Percentiles rank a stretch among this genome's conserved stretches.
phyloP scores from a whole-genome alignment of 2,113 vertebrate species.

The Trachemys scripta region DNA sequence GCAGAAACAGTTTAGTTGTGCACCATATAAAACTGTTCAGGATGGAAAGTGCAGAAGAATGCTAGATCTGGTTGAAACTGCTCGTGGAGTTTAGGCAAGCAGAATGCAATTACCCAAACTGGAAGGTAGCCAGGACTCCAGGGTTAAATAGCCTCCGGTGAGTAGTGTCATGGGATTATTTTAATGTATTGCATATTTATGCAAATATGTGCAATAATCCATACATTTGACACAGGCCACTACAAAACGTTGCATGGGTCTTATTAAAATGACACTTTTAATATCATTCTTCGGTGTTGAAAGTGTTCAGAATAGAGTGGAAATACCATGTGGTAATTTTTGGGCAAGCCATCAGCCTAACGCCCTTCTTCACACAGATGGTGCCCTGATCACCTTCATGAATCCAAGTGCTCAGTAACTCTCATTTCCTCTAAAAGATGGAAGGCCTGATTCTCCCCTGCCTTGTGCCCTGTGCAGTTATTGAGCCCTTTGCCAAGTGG shows the following conservation, averaged over 20 bases:
- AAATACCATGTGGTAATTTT: neutral
- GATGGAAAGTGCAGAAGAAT: neutral
- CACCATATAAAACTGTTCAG: neutral
- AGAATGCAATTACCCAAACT: neutral
- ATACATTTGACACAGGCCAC: neutral
- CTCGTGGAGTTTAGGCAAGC: neutral
- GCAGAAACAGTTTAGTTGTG: neutral
- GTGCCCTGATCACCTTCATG: neutral
- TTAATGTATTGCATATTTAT: neutral
- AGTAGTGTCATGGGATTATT: neutral
- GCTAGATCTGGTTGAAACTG: neutral
- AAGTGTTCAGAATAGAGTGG: neutral
- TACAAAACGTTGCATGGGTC: neutral
- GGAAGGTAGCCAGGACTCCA: neutral
- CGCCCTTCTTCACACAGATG: neutral
- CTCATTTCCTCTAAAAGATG: neutral
- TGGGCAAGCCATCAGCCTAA: neutral
- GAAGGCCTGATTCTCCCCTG: neutral
- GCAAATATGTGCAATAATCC: neutral
- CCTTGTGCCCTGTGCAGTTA: neutral
- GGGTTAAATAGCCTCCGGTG: neutral
- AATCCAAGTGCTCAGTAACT: neutral
- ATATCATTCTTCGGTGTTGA: neutral
- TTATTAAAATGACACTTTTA: neutral
- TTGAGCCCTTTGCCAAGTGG: neutral